Evolutionary conservation across 2,113 vertebrate species (phyloP).

Genomic region (Cairina moschata): DNA sequence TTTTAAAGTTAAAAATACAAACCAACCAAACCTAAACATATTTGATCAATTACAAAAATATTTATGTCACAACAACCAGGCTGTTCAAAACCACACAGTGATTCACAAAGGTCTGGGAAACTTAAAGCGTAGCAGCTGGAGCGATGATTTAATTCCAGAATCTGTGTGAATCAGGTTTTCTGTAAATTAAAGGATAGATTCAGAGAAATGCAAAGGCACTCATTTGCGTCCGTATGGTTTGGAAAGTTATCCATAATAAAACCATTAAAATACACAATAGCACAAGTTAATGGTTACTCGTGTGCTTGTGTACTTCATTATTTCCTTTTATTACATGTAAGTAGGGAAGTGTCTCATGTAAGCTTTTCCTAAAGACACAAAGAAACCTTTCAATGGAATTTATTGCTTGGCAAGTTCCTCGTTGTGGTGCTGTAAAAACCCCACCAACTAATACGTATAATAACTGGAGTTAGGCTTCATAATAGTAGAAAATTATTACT

Average conservation of each 20-base stretch:
- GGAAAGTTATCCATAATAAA: constrained; percentile 39
- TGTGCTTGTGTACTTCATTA: constrained; percentile 51
- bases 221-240: background rate
- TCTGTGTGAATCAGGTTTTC: constrained; percentile 66
- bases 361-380: constrained; percentile 64
- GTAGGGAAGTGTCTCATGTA: constrained; percentile 57
- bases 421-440: constrained; percentile 41
- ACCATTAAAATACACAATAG: constrained; percentile 35
- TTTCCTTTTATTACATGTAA: constrained; percentile 52
- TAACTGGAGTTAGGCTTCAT: constrained; percentile 40
- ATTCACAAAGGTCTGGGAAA: constrained; percentile 70
- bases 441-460: constrained; percentile 32
- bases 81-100: constrained; percentile 67
- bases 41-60: constrained; percentile 66
- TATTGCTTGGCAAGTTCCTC: constrained; percentile 61
- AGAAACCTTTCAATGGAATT: constrained; percentile 56
- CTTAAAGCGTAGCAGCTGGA: constrained; percentile 61
- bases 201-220: constrained; percentile 44
- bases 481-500: constrained; percentile 54
- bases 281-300: constrained; percentile 41
- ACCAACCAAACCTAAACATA: constrained; percentile 43
- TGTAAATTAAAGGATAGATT: constrained; percentile 50
- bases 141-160: constrained; percentile 58
- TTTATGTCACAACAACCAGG: constrained; percentile 59
- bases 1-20: constrained; percentile 51